Evolutionary conservation across 1,140 invertebrate species (phyloP), one percentile per base, ranked within the genome.

Genomic region (Halesus radiatus): DNA sequence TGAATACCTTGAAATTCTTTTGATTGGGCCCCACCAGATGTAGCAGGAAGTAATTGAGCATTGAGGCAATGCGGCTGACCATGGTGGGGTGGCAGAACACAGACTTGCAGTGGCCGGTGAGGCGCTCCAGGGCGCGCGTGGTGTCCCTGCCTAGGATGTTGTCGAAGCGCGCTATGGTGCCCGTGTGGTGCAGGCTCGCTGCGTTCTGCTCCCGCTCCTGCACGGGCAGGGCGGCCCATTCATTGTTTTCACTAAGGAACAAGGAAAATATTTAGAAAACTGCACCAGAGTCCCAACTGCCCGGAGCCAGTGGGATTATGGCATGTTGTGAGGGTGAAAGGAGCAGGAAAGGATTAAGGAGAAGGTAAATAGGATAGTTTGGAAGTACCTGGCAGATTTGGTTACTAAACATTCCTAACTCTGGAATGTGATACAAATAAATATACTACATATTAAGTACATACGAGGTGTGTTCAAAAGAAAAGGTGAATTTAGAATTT

Each of bases 41-140:
- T 20, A 95, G 87, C 7, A 99, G 88, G 86, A 99, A 98, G 89
- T 99, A 98, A 89, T 99, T 99, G 23, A 99, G 91, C 97, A 99
- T 99, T 15, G 95, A 92, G 5, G 97, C 97, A 70, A 99, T 94
- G 26, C 98, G 92, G 87, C 98, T 97, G 0, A 98, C 96, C 91
- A 99, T 95, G 10, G 96, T 96, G 8, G 93, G 92, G 87, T 98
- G 96, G 85, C 95, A 97, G 88, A 98, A 98, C 23, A 98, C 96
- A 3, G 93, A 93, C 73, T 93, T 94, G 72, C 98, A 97, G 85
- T 96, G 92, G 7, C 93, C 93, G 2, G 97, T 97, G 26, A 98
- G 87, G 83, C 96, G 92, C 83, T 95, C 94, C 1, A 99, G 90
- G 6, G 95, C 94, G 50, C 93, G 92, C 78, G 98, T 97, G 0